Evolutionary conservation across 37 sponge, comb jelly and placozoan species (phyloP).

Genomic region (Oscarella lobularis): DNA sequence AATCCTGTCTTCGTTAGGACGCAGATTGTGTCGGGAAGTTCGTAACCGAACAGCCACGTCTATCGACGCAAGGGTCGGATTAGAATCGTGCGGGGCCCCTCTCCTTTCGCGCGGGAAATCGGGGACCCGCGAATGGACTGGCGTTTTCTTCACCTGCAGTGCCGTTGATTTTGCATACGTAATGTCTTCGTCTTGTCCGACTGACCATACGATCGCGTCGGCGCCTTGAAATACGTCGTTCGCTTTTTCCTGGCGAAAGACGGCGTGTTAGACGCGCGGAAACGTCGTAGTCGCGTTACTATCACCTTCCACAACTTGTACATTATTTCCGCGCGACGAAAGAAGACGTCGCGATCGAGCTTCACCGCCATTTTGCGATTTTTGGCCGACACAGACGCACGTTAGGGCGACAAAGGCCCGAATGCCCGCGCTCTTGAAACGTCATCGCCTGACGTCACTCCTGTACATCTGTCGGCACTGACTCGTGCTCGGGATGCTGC

Average conservation of each 20-base stretch:
- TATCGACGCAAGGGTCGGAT: slow-evolving; percentile 5
- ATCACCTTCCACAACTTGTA: slow-evolving; percentile 81
- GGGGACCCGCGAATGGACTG: too few species aligned
- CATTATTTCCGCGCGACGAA: slow-evolving; percentile 42
- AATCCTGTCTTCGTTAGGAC: slow-evolving; percentile 64
- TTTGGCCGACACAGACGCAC: background rate
- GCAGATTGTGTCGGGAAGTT: slow-evolving; percentile 79
- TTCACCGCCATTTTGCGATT: slow-evolving; percentile 31
- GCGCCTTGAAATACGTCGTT: slow-evolving; percentile 39
- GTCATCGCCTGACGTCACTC: too few species aligned
- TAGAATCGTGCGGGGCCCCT: background rate
- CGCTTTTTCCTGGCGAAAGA: too few species aligned
- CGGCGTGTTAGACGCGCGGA: too few species aligned
- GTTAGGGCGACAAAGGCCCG: too few species aligned
- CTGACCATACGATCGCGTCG: slow-evolving; percentile 53
- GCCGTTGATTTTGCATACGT: slow-evolving; percentile 80
- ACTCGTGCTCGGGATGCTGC: too few species aligned
- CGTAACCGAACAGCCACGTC: slow-evolving; percentile 96
- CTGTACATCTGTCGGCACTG: too few species aligned
- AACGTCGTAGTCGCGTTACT: too few species aligned
- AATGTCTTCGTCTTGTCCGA: slow-evolving; percentile 78
- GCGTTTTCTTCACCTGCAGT: slow-evolving; percentile 42
- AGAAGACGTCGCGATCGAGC: slow-evolving; percentile 42
- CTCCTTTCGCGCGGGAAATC: too few species aligned
- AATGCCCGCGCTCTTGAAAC: too few species aligned